Evolutionary conservation across 2,888 invertebrate species (phyloP), one percentile per base, ranked within the genome.

Genomic region (Erynnis tages): DNA sequence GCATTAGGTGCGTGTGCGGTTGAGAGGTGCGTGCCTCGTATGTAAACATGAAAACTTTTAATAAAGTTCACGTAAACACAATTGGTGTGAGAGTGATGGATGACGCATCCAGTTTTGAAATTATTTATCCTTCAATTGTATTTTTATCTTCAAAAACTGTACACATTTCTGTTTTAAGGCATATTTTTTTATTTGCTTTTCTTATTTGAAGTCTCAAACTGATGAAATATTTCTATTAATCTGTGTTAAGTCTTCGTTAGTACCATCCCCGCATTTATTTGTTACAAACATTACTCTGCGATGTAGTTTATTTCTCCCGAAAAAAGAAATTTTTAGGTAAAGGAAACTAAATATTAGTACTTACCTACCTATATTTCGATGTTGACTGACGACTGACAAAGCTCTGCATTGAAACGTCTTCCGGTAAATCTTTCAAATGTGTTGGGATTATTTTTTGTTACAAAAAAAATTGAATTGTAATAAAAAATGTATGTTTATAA

Each of bases 11-110:
- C 56, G 55, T 52, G 49, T 59, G 69, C 21, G 53, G 73, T 76
- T 74, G 75, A 71, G 72, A 54, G 67, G 67, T 68, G 75, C 85
- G 85, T 84, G 85, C 80, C 65, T 62, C 55, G 54, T 73, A 67
- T 57, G 72, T 83, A 84, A 85, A 84, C 78, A 85, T 56, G 66
- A 63, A 65, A 76, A 75, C 68, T 71, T 73, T 74, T 73, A 73
- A 68, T 69, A 64, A 57, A 71, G 61, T 71, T 66, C 67, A 48
- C 66, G 63, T 71, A 75, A 79, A 82, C 72, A 76, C 68, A 65
- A 66, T 72, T 72, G 48, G 40, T 23, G 43, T 46, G 38, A 38
- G 46, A 38, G 13, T 43, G 29, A 29, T 54, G 47, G 46, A 27
- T 50, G 30, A 34, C 47, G 37, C 32, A 37, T 40, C 25, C 43